Evolutionary conservation across 2,113 vertebrate species (phyloP), one percentile per base, ranked within the genome.

Genomic region (Panthera leo): DNA sequence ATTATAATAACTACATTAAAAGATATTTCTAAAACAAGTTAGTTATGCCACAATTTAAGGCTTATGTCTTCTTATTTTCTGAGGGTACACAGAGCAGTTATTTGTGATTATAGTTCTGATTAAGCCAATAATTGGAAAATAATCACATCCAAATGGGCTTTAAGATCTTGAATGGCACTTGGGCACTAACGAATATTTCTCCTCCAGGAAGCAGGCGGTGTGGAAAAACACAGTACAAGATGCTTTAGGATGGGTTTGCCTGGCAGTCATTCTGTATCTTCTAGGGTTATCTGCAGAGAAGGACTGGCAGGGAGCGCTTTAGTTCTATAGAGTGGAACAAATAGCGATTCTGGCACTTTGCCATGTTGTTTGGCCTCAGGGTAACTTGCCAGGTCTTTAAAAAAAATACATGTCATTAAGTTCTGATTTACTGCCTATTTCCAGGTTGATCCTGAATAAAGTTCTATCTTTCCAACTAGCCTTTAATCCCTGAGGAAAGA

Each of bases 111-210:
- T n/a, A 68, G 68, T 93, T 96, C 89, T 95, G 92, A 96, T 78
- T 96, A 97, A 97, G 86, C 89, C 95, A 95, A 86, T 97, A 93
- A 98, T 92, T 96, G 92, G 75, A 92, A 98, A 97, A 95, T 96
- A 95, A 96, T 93, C 89, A 92, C 55, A 97, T 97, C 18, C 39
- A 65, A 93, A 96, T 95, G 63, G 89, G 89, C 34, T 87, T 95
- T 84, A 95, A 48, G 55, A 53, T 94, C 84, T 96, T 75, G 68
- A 97, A 79, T 91, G 61, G 82, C 87, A 68, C 92, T 95, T 89
- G 79, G 88, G 78, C 89, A 3, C 53, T 85, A 91, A 94, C 73
- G 73, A 87, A 78, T 78, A 96, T 78, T 94, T 92, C 89, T 93
- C 45, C 70, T 83, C 39, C 51, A 36, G 4, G 85, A 79, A 93